phyloP scores from a whole-genome alignment of 2,888 invertebrate genomes.

The Timema podura region DNA sequence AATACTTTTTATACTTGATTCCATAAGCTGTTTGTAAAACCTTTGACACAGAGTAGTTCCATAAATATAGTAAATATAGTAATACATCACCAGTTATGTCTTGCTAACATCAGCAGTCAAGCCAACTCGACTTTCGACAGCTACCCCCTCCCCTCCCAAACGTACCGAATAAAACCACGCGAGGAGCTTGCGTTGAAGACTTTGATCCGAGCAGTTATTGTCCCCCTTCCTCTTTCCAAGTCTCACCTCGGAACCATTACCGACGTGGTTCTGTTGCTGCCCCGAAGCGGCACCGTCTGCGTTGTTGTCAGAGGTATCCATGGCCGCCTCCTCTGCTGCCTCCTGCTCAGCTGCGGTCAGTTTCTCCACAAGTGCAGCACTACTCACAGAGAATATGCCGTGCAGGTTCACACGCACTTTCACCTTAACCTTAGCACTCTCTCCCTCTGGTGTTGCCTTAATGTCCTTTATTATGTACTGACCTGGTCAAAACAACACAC shows the following conservation, averaged over 20 bases:
- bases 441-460: slow-evolving; percentile 81
- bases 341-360: slow-evolving; percentile 51
- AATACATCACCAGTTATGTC: too few species aligned
- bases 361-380: slow-evolving; percentile 79
- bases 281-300: slow-evolving; percentile 42
- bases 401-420: slow-evolving; percentile 92
- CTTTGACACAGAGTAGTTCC: too few species aligned
- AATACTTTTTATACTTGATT: too few species aligned
- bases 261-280: slow-evolving; percentile 47
- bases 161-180: slow-evolving; percentile 69
- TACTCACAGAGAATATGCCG: slow-evolving; percentile 84
- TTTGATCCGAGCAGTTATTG: slow-evolving; percentile 39
- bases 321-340: slow-evolving; percentile 38
- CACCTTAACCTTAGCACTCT: slow-evolving; percentile 92
- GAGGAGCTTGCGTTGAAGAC: slow-evolving; percentile 46
- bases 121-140: too few species aligned
- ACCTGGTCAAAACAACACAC: slow-evolving; percentile 46
- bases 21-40: too few species aligned
- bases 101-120: too few species aligned
- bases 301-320: slow-evolving; percentile 47
- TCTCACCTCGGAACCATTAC: slow-evolving; percentile 39
- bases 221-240: slow-evolving; percentile 39
- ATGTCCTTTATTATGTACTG: slow-evolving; percentile 77
- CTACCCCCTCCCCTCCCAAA: slow-evolving; percentile 34
- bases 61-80: too few species aligned